These are phyloP conservation scores for Probaryconus sp. DNA, from an alignment of 1,140 invertebrate genomes.

Conservation along the genomic window DNA sequence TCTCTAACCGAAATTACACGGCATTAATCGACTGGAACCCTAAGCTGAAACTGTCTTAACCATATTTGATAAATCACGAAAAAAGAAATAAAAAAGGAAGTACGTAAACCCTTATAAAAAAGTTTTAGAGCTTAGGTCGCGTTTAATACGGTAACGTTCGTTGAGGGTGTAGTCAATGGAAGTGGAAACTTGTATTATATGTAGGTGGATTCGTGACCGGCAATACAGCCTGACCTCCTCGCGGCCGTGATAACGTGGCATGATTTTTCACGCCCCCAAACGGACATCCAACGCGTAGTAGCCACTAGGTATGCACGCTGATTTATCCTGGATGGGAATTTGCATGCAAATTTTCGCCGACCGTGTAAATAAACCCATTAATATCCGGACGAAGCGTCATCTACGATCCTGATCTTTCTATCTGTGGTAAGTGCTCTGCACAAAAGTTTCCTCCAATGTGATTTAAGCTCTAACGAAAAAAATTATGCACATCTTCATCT, in stretches of 20 bases:
- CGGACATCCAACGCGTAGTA: constrained; percentile 35
- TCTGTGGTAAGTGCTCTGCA: not conserved
- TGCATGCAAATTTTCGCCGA: constrained; percentile 61
- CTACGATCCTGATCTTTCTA: constrained; percentile 45
- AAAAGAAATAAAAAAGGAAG: constrained; percentile 1
- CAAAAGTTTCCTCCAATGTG: not conserved
- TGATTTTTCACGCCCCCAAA: constrained; percentile 42
- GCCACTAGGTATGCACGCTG: constrained; percentile 30
- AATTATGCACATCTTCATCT: too few relatives aligned
- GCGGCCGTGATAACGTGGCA: constrained; percentile 31
- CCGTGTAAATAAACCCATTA: constrained; percentile 63
- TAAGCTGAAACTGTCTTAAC: constrained; percentile 26
- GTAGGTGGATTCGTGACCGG: constrained; percentile 42
- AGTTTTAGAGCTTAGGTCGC: not conserved
- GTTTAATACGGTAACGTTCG: constrained; percentile 21
- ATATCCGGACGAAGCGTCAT: constrained; percentile 34
- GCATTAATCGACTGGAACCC: constrained; percentile 23
- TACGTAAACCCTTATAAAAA: constrained; percentile 9
- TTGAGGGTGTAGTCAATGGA: constrained; percentile 4
- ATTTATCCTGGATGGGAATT: constrained; percentile 50
- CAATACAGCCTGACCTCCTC: constrained; percentile 25
- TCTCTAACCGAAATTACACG: constrained; percentile 20
- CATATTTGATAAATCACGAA: constrained; percentile 39
- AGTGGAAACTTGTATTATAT: not conserved
- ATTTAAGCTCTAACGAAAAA: too few relatives aligned